Evolutionary conservation across 2,888 invertebrate species (phyloP).

Genomic region (Plebejus melissa): DNA sequence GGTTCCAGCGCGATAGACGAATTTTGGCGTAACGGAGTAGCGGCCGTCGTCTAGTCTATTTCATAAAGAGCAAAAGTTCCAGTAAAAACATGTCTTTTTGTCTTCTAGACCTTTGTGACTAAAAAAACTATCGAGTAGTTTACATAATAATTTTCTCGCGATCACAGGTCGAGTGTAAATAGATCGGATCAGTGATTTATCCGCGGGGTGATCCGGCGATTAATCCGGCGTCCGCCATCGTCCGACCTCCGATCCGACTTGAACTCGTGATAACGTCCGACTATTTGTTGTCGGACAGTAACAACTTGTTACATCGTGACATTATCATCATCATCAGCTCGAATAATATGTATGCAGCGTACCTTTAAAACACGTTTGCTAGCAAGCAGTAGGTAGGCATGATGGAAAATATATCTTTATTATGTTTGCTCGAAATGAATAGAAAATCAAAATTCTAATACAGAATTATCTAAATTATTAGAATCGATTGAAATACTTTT

Average conservation of each 20-base stretch:
- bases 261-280: background rate
- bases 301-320: background rate
- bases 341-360: too few relatives aligned
- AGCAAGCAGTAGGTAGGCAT: too few relatives aligned
- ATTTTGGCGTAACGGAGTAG: too few relatives aligned
- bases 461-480: too few relatives aligned
- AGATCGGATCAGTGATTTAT: conserved; percentile 5
- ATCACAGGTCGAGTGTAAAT: background rate
- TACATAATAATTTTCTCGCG: conserved; percentile 7
- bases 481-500: too few relatives aligned
- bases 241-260: conserved; percentile 15
- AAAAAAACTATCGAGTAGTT: background rate
- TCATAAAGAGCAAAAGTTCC: too few relatives aligned
- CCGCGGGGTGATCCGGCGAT: conserved; percentile 10
- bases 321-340: conserved; percentile 28
- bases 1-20: too few relatives aligned
- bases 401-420: too few relatives aligned
- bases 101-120: background rate
- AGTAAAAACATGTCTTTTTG: background rate
- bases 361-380: too few relatives aligned
- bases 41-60: too few relatives aligned
- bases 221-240: background rate
- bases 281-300: conserved; percentile 10
- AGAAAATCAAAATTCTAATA: too few relatives aligned
- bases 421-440: too few relatives aligned